Conservation (phyloP, 2,113 vertebrate genomes). For the Petrocephalus microphthalmus region DNA sequence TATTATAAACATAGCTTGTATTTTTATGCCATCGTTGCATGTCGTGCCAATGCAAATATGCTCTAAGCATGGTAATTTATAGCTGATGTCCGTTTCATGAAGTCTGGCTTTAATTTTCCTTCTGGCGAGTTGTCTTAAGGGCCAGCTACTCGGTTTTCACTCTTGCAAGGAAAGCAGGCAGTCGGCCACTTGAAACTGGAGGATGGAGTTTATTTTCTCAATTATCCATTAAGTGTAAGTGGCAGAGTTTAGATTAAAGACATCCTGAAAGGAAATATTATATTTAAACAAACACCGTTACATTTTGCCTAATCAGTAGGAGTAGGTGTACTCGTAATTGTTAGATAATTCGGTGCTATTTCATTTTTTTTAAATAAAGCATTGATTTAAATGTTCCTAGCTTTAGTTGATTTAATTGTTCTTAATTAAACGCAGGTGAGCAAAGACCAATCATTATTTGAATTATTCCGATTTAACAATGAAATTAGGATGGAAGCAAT, state of each 20-base stretch:
- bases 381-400: neutral
- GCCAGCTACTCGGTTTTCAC: slow-evolving; percentile 28
- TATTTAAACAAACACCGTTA: slow-evolving; percentile 42
- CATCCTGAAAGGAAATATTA: slow-evolving; percentile 47
- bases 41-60: neutral
- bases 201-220: slow-evolving; percentile 53
- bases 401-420: slow-evolving; percentile 2
- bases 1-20: neutral
- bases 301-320: slow-evolving; percentile 35
- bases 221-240: slow-evolving; percentile 48
- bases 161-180: slow-evolving; percentile 26
- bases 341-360: neutral
- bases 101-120: slow-evolving; percentile 49
- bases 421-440: neutral
- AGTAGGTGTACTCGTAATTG: neutral
- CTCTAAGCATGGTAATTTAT: slow-evolving; percentile 27
- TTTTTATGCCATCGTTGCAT: neutral
- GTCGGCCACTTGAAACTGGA: slow-evolving; percentile 36
- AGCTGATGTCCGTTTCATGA: slow-evolving; percentile 25
- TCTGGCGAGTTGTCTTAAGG: slow-evolving; percentile 26
- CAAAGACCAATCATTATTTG: slow-evolving; percentile 9
- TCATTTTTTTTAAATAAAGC: neutral
- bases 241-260: slow-evolving; percentile 44
- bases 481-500: neutral
- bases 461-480: neutral